A percentile compares a stretch with the other conserved stretches of the same genome.
These are phyloP conservation scores for Ctenochaetus hawaiiensis DNA, from an alignment of 2,797 vertebrate genomes.

Conservation along the genomic window DNA sequence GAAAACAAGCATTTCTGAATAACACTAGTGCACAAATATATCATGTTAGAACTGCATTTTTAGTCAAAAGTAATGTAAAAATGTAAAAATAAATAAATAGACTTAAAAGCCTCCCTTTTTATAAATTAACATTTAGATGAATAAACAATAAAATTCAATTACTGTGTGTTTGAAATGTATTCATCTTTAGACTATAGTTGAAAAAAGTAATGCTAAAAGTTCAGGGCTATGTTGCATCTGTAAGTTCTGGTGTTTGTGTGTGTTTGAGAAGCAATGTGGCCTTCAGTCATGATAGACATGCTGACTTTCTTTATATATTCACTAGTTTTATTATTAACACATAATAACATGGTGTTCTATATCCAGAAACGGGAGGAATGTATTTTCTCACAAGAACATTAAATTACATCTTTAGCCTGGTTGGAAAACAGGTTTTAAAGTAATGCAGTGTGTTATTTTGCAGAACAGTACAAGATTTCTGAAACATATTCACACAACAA, in stretches of 20 bases:
- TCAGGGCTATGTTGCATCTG: neutral
- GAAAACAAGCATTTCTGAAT: neutral
- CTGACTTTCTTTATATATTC: neutral
- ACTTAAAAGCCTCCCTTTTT: too few species aligned
- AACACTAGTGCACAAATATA: neutral
- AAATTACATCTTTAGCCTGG: neutral
- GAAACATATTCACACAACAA: conserved; percentile 16
- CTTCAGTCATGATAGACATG: neutral
- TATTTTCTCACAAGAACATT: neutral
- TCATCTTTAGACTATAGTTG: neutral
- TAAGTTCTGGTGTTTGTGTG: neutral
- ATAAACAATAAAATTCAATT: neutral
- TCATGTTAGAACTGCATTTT: neutral
- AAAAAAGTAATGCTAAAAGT: neutral
- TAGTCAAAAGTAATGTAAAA: neutral
- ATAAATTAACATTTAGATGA: too few species aligned
- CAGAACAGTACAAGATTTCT: conserved; percentile 1
- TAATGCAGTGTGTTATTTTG: neutral
- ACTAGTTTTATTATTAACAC: neutral
- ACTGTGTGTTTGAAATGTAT: neutral
- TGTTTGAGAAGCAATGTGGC: neutral
- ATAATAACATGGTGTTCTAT: too few species aligned
- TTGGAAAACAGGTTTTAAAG: neutral
- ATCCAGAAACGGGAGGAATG: too few species aligned
- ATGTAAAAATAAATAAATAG: neutral